Conservation (phyloP, 2,888 invertebrate species). For the Andrena bucephala region DNA sequence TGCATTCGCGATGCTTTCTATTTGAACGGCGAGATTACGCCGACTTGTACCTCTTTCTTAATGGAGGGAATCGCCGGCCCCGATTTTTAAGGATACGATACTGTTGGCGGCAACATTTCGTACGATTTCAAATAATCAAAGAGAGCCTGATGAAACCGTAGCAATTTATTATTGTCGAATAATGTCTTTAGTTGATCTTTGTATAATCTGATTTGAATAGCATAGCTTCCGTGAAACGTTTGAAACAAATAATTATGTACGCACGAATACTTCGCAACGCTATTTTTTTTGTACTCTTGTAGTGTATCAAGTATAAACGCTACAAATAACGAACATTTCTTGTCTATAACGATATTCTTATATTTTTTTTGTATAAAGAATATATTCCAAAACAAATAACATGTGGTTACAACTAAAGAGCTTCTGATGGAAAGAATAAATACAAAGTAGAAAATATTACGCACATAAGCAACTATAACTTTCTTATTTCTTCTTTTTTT, state of each 20-base stretch:
- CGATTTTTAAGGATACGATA: constrained; percentile 18
- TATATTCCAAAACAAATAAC: constrained; percentile 59
- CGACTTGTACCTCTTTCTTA: not conserved
- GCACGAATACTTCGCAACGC: not conserved
- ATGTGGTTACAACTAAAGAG: constrained; percentile 35
- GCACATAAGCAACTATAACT: constrained; percentile 47
- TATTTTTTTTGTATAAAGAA: constrained; percentile 58
- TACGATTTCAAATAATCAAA: constrained; percentile 14
- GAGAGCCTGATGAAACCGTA: not conserved
- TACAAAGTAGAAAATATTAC: constrained; percentile 46
- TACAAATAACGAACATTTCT: constrained; percentile 48
- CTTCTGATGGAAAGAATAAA: constrained; percentile 33
- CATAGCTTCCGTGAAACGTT: constrained; percentile 6
- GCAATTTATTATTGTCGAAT: constrained; percentile 11
- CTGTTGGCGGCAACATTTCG: constrained; percentile 40
- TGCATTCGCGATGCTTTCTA: constrained; percentile 74
- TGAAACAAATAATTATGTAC: constrained; percentile 12
- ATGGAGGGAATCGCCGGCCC: not conserved
- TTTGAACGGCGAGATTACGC: not conserved
- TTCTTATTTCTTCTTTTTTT: constrained; percentile 49
- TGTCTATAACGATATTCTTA: constrained; percentile 51
- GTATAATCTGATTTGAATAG: constrained; percentile 8
- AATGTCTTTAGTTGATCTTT: constrained; percentile 14
- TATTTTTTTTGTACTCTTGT: constrained; percentile 23
- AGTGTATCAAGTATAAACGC: constrained; percentile 10